Base-by-base conservation (phyloP, 1,140 invertebrate species). In the Drosophila arawakana region DNA sequence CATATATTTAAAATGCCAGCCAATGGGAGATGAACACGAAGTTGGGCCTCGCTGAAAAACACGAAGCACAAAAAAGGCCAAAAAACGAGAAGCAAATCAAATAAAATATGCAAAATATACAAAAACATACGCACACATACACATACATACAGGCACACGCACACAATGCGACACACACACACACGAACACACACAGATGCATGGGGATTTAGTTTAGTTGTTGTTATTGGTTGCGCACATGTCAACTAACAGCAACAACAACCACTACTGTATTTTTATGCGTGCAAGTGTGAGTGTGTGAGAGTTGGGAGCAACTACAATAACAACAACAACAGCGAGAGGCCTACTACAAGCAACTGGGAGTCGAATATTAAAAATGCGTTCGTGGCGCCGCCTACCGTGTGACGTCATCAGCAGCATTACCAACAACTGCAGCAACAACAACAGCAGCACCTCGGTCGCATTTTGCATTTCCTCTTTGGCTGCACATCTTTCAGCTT, bases 91-190 rank as follows among this genome's bases (percentile, higher is more conserved):
- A 72, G 76, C 72, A 80, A 89, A 79, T 83, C 73, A 67, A 86
- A 89, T 88, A 83, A 89, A 88, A 88, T 88, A 83, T 88, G 83
- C 84, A 80, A 77, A 83, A 88, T 83, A 88, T 88, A 80, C 77
- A 80, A 85, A 85, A 80, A 73, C 69, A 69, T 57, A 80, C 69
- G 44, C 47, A 61, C 25, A 55, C 60, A 80, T 3, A 30, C 6
- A 30, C 25, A 30, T 2, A 6, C 25, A 30, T 30, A 30, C 25
- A 30, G 6, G 2, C 6, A 30, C 25, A 30, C 25, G 25, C 25
- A 30, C 25, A 30, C 25, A 30, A 6, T 30, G 25, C 25, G 25
- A 30, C 25, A 30, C 37, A 73, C 41, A 34, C 43, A 46, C 37
- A 60, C 35, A 52, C 60, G 30, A 11, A 57, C 10, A 67, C 15